phyloP scores from a whole-genome alignment of 2,113 vertebrate genomes.

The Ellobius talpinus region DNA sequence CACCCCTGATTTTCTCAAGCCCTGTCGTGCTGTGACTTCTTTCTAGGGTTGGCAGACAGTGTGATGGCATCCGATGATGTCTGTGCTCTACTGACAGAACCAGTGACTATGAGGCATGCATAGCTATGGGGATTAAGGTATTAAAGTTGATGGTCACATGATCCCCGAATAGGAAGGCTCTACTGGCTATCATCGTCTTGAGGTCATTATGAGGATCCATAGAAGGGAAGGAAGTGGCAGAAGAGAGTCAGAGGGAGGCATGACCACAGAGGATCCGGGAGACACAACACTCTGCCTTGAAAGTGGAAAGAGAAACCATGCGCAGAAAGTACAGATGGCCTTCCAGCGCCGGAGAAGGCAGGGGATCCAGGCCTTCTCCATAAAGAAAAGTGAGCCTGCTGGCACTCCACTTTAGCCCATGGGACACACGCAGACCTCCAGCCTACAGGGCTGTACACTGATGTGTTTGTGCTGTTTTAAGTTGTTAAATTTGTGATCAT shows the following conservation, averaged over 20 bases:
- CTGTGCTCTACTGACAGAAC: not conserved
- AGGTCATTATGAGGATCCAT: not conserved
- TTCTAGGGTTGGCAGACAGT: not conserved
- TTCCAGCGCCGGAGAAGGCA: not conserved
- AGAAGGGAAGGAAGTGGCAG: not conserved
- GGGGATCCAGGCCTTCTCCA: not conserved
- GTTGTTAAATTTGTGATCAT: not conserved
- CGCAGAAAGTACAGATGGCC: not conserved
- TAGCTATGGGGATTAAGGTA: slow-evolving; percentile 23
- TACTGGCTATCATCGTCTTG: not conserved
- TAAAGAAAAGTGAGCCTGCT: not conserved
- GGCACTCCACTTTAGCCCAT: not conserved
- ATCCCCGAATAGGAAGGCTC: slow-evolving; percentile 5
- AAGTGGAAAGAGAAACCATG: not conserved
- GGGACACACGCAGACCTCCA: not conserved
- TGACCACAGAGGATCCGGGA: not conserved
- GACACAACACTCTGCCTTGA: not conserved
- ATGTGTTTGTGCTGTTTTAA: not conserved
- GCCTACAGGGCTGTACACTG: not conserved
- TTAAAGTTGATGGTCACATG: not conserved
- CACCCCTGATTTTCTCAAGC: not conserved
- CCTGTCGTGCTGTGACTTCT: not conserved
- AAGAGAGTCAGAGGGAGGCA: not conserved
- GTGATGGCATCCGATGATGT: not conserved
- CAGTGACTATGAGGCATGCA: not conserved